A percentile compares a stretch with the other conserved stretches of the same genome.
These are phyloP conservation scores for Drosophila austrosaltans DNA, from an alignment of 2,888 invertebrate genomes.

Conservation along the genomic window DNA sequence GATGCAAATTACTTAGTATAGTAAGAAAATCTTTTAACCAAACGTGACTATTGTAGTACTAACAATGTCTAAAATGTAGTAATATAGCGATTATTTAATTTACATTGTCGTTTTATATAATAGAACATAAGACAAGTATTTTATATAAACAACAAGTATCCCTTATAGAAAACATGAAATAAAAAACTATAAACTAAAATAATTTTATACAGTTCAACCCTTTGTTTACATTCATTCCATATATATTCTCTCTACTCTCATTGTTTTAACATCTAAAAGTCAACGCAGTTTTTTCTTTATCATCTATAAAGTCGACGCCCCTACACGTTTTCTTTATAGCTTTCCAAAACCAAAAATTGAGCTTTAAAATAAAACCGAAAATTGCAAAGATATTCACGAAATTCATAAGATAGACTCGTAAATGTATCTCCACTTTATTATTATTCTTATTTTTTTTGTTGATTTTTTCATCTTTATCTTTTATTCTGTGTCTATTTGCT, in stretches of 20 bases:
- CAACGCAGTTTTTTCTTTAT: too few relatives aligned
- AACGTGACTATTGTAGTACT: neutral
- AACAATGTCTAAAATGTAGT: neutral
- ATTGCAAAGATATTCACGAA: neutral
- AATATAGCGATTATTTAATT: too few relatives aligned
- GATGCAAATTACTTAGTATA: too few relatives aligned
- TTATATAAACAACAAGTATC: too few relatives aligned
- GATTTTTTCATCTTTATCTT: conserved; percentile 1
- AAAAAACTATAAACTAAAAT: too few relatives aligned
- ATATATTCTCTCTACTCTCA: too few relatives aligned
- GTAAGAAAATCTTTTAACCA: neutral
- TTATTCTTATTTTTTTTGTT: conserved; percentile 12
- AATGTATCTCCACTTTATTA: neutral
- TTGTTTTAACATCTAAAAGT: too few relatives aligned
- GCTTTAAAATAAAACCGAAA: neutral
- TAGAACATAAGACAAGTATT: too few relatives aligned
- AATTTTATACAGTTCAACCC: too few relatives aligned
- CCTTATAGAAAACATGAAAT: too few relatives aligned
- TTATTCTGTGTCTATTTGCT: conserved; percentile 18
- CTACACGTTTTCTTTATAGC: neutral
- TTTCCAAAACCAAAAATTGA: neutral
- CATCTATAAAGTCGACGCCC: neutral
- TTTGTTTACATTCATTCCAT: too few relatives aligned
- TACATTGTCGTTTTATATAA: too few relatives aligned
- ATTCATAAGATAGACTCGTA: conserved; percentile 9